A percentile compares a stretch with the other conserved stretches of the same genome.
Evolutionary conservation across 2,113 vertebrate genomes (phyloP).

Genomic region (Osmerus eperlanus): DNA sequence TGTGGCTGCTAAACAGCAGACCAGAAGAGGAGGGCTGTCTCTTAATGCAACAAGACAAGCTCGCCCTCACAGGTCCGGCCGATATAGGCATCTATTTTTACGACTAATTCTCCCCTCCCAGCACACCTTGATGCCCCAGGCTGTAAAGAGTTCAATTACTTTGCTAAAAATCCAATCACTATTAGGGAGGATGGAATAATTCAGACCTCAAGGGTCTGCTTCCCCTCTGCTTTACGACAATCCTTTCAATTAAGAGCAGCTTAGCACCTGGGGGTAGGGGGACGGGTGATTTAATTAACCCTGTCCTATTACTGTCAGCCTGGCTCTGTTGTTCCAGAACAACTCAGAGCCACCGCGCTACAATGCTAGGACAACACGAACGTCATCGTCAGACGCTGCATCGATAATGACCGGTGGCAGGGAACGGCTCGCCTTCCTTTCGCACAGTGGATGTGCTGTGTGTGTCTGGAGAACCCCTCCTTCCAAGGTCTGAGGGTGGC

Average conservation of each 20-base stretch:
- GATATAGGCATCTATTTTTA: neutral
- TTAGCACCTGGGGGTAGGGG: constrained; percentile 67
- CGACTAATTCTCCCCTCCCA: neutral
- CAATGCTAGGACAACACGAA: neutral
- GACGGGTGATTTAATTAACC: constrained; percentile 70
- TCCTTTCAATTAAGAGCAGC: constrained; percentile 68
- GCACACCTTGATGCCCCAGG: constrained; percentile 22
- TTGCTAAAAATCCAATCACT: constrained; percentile 62
- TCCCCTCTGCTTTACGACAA: constrained; percentile 61
- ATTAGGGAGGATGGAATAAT: constrained; percentile 60
- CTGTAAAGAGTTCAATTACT: constrained; percentile 56
- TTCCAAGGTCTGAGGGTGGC: too few species aligned
- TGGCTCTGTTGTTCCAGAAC: constrained; percentile 48
- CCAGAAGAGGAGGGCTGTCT: too few species aligned
- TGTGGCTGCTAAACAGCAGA: neutral
- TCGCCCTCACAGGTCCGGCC: too few species aligned
- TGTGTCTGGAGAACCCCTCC: too few species aligned
- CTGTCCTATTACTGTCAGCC: constrained; percentile 50
- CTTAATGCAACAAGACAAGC: too few species aligned
- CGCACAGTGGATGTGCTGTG: too few species aligned
- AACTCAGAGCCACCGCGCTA: constrained; percentile 28
- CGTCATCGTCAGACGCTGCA: too few species aligned
- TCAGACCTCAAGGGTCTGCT: constrained; percentile 54
- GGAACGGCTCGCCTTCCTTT: too few species aligned
- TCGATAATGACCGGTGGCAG: too few species aligned